Evolutionary conservation across 2,797 vertebrate genomes (phyloP), one percentile per base, ranked within the genome.

Genomic region (Gymnothorax javanicus): DNA sequence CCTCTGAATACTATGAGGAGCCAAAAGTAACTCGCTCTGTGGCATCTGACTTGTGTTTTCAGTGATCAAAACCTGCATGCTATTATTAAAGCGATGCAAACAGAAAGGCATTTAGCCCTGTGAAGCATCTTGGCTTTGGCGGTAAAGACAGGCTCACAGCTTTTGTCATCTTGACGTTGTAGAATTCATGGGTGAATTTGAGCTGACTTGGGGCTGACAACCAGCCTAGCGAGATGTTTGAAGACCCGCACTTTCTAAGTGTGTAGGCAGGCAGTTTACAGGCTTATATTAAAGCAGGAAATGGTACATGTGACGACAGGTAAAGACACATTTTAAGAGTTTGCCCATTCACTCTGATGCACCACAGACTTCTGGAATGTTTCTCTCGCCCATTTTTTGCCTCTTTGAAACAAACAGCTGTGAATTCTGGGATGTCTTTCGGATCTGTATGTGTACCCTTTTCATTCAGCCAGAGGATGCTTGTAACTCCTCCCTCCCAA

Each of bases 41-140:
- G 93, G 93, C 92, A 94, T 95, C 95, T 94, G 95, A 95, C 93
- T 94, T 88, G 91, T 92, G 94, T 95, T 95, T 73, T 89, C 91
- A 89, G 91, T 92, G 91, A 95, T 95, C 94, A 95, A 93, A 95
- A 94, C 92, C 92, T 93, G 88, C 71, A 58, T 89, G 90, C 94
- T 92, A 88, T 94, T 94, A 93, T 93, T 91, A 94, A 95, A 95
- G 94, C 92, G 85, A 89, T 82, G 89, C 88, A 15, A 91, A 94
- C 92, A 90, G 93, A 94, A 94, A 93, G 92, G 94, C 90, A 88
- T 93, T 94, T 91, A 93, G 93, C 91, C 77, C 89, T 87, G 90
- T 90, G 92, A 93, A 93, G 89, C 90, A 83, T 89, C 87, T 43
- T 87, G 87, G 88, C 90, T 85, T 90, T 84, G 73, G 89, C 92